Conservation (phyloP, 2,113 vertebrate genomes). For the Labeo rohita region DNA sequence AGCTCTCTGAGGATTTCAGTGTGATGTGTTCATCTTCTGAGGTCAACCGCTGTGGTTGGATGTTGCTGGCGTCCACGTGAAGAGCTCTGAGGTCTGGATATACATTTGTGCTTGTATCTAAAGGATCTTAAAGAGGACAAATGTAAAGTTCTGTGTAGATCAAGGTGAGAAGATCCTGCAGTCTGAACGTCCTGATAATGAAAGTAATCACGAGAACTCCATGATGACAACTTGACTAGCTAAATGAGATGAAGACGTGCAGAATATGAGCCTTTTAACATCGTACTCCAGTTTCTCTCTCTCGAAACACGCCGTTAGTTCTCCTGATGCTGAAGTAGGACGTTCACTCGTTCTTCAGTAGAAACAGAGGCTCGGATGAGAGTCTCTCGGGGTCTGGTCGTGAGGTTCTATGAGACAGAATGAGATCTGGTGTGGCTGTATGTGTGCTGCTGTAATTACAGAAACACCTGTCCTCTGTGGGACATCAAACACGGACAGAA, state of each 20-base stretch:
- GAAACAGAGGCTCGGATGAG: neutral
- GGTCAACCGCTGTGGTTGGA: neutral
- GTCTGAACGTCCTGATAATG: no score
- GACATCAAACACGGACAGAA: neutral
- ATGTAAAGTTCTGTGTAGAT: neutral
- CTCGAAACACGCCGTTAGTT: neutral
- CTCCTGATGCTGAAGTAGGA: constrained; percentile 21
- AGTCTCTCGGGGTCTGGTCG: neutral
- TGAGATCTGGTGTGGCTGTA: constrained; percentile 28
- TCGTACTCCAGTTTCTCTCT: neutral
- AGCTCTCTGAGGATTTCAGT: neutral
- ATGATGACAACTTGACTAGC: neutral
- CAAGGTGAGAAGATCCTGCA: neutral
- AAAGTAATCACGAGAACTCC: no score
- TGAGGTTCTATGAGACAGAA: constrained; percentile 27
- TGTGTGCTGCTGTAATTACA: constrained; percentile 23
- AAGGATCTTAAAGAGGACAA: neutral
- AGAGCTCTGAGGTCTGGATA: neutral
- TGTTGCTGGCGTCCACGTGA: neutral
- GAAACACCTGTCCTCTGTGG: constrained; percentile 2
- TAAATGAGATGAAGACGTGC: neutral
- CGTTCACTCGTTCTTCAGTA: neutral
- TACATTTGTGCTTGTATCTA: neutral
- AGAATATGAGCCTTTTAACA: neutral
- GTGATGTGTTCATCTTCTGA: neutral